Evolutionary conservation across 2,113 vertebrate genomes (phyloP), one percentile per base, ranked within the genome.

Genomic region (Nothoprocta pentlandii): DNA sequence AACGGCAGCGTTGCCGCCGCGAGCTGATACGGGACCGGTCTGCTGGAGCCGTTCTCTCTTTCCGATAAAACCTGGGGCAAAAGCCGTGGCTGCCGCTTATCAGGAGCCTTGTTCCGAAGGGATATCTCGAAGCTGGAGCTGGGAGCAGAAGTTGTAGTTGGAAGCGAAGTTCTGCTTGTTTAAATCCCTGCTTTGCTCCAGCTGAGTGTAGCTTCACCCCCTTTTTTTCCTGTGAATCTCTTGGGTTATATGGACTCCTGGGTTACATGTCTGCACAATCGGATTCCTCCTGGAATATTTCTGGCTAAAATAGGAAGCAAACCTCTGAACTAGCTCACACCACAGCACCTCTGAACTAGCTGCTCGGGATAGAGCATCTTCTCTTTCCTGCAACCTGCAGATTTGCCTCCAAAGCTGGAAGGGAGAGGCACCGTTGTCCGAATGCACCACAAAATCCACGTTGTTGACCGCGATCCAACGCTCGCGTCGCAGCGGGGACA

Each of bases 61-160:
- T 87, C 84, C 79, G 21, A 79, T 87, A 71, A 86, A 86, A 16
- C 69, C n/a, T 16, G 54, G 51, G 78, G 64, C 69, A 58, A 25
- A 94, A 80, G 13, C 61, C 80, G 30, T 59, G 26, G 49, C 41
- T 88, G 80, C 86, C 76, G 49, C 47, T 94, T 95, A 92, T 90
- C 90, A 76, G 39, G 58, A 67, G 47, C 42, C 61, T 67, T 26
- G 36, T 85, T 67, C 30, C 56, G 15, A 83, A 91, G 86, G 30
- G 36, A 39, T 39, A 39, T 39, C 36, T 39, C 56, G 81, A 49
- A 87, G 74, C 82, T 13, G 64, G n/a, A 90, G 76, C 41, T 26
- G 25, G 51, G 13, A 75, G 91, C 79, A 90, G 53, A 46, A 80
- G 85, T 56, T 61, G 36, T 75, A 85, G 73, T 74, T 74, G 61